phyloP scores from a whole-genome alignment of 2,113 vertebrate species.

The Sorex fumeus region DNA sequence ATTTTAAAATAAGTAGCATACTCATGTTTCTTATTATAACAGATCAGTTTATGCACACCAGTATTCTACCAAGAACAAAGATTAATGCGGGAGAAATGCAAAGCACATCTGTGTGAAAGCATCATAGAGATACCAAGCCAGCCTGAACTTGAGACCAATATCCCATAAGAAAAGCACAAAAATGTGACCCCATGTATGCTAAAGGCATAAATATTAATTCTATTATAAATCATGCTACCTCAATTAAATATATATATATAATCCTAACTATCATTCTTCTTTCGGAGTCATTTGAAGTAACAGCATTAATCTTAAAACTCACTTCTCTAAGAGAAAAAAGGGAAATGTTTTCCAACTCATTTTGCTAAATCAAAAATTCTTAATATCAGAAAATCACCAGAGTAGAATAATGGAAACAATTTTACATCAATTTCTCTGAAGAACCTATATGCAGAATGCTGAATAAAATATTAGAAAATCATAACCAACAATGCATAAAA shows the following conservation, averaged over 20 bases:
- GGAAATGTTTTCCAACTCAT: background rate
- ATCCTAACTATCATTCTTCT: conserved; percentile 2
- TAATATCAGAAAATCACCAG: conserved; percentile 4
- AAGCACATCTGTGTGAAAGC: conserved; percentile 39
- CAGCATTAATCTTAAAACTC: conserved; percentile 6
- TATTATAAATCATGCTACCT: too few species aligned
- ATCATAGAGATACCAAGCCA: conserved; percentile 18
- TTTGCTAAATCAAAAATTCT: background rate
- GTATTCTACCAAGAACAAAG: conserved; percentile 29
- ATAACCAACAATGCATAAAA: background rate
- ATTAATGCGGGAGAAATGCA: conserved; percentile 13
- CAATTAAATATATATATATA: too few species aligned
- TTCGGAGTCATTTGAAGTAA: background rate
- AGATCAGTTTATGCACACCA: background rate
- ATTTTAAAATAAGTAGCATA: conserved; percentile 51
- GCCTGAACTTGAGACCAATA: background rate
- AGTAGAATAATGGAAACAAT: background rate
- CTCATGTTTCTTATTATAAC: background rate
- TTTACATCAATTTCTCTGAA: background rate
- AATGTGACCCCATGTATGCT: background rate
- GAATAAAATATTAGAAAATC: background rate
- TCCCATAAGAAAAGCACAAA: background rate
- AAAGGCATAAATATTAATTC: too few species aligned
- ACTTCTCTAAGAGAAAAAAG: conserved; percentile 15
- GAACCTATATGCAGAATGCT: background rate